These are phyloP conservation scores for Oncorhynchus masou DNA, from an alignment of 2,113 vertebrate species.

Conservation along the genomic window DNA sequence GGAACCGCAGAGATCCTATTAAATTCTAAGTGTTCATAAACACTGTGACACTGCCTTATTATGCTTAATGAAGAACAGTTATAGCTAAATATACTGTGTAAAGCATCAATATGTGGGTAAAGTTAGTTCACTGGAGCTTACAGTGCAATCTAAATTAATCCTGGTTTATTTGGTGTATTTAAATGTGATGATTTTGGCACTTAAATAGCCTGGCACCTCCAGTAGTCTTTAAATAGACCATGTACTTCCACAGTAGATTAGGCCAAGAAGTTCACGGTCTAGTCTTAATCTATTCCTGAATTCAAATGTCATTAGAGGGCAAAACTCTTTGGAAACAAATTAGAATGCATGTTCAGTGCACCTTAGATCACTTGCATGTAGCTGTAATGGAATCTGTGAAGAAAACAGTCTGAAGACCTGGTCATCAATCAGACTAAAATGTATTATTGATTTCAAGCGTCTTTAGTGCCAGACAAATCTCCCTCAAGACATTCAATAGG, in stretches of 20 bases:
- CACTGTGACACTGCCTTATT: background rate
- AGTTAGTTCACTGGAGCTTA: too few relatives aligned
- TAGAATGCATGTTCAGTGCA: too few relatives aligned
- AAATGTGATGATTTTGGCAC: background rate
- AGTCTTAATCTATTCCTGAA: background rate
- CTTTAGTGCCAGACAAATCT: too few relatives aligned
- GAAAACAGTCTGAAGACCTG: background rate
- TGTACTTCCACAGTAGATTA: background rate
- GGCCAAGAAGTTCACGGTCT: background rate
- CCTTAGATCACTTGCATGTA: background rate
- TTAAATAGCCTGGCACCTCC: too few relatives aligned
- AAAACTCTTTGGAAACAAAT: background rate
- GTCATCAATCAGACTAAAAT: background rate
- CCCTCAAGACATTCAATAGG: too few relatives aligned
- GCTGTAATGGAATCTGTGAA: constrained; percentile 16
- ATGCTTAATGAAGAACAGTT: background rate
- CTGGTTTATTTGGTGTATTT: background rate
- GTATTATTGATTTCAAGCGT: background rate
- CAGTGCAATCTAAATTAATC: too few relatives aligned
- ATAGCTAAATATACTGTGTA: too few relatives aligned
- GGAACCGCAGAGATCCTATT: too few relatives aligned
- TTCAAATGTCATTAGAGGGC: background rate
- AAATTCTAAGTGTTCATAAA: too few relatives aligned
- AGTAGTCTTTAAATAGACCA: constrained; percentile 1
- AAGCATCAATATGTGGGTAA: too few relatives aligned